A percentile compares a stretch with the other conserved stretches of the same genome.
Evolutionary conservation across 2,888 invertebrate species (phyloP).

Genomic region (Metopia argyrocephala): DNA sequence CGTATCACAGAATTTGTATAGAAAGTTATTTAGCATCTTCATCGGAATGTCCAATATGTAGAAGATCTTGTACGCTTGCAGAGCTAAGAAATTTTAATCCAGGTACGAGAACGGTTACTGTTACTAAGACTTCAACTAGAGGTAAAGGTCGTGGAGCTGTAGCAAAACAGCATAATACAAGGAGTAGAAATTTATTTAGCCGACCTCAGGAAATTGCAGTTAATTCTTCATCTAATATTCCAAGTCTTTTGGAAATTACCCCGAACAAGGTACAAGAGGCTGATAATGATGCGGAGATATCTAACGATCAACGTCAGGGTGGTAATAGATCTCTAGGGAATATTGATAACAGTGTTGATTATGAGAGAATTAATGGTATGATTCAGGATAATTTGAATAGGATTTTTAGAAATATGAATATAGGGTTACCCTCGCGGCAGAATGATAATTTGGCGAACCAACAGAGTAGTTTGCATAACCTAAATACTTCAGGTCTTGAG

Average conservation of each 20-base stretch:
- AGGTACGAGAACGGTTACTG: not conserved
- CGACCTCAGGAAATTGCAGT: not conserved
- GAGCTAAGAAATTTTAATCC: not conserved
- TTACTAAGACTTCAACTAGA: too few relatives aligned
- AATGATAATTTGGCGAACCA: not conserved
- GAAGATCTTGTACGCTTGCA: not conserved
- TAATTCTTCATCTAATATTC: too few relatives aligned
- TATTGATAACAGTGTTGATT: not conserved
- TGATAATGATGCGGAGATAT: too few relatives aligned
- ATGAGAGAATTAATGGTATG: conserved; percentile 1
- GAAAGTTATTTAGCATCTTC: not conserved
- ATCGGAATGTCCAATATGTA: conserved; percentile 9
- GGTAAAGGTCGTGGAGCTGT: not conserved
- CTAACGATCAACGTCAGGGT: too few relatives aligned
- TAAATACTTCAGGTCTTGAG: too few relatives aligned
- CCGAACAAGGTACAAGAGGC: too few relatives aligned
- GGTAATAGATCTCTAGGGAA: not conserved
- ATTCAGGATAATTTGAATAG: conserved; percentile 1
- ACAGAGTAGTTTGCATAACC: too few relatives aligned
- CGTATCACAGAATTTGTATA: not conserved
- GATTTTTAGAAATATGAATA: not conserved
- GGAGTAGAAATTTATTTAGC: not conserved
- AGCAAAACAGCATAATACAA: too few relatives aligned
- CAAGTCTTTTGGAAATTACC: not conserved
- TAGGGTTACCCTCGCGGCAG: not conserved